These are phyloP conservation scores for Pheosia gnoma DNA, from an alignment of 2,888 invertebrate species.

Conservation along the genomic window DNA sequence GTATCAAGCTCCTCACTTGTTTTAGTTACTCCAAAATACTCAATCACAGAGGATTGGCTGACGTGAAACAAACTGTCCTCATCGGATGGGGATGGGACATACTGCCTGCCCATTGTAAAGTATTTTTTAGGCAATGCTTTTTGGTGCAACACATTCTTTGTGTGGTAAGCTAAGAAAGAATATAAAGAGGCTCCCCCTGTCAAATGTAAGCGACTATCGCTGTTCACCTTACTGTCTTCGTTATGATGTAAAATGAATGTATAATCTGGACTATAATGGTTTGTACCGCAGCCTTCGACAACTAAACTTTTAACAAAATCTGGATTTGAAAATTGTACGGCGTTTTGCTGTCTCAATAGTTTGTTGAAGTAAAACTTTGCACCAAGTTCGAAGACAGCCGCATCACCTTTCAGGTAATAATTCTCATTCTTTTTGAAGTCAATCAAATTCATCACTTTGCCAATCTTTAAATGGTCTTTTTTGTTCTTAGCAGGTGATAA, in stretches of 20 bases:
- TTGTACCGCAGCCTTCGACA: slow-evolving; percentile 88
- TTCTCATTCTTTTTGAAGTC: slow-evolving; percentile 84
- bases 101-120: slow-evolving; percentile 89
- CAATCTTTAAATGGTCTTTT: slow-evolving; percentile 84
- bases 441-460: slow-evolving; percentile 76
- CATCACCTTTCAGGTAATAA: slow-evolving; percentile 87
- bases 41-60: slow-evolving; percentile 87
- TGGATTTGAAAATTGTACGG: slow-evolving; percentile 88
- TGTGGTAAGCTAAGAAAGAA: slow-evolving; percentile 89
- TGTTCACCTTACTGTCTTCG: slow-evolving; percentile 78
- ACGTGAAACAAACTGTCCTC: slow-evolving; percentile 86
- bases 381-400: slow-evolving; percentile 88
- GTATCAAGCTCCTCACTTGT: slow-evolving; percentile 74
- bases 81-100: slow-evolving; percentile 74
- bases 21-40: slow-evolving; percentile 86
- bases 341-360: slow-evolving; percentile 74
- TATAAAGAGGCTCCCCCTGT: slow-evolving; percentile 89
- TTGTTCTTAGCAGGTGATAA: slow-evolving; percentile 52
- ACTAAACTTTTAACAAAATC: slow-evolving; percentile 91
- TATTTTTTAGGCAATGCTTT: slow-evolving; percentile 87
- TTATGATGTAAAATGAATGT: slow-evolving; percentile 85
- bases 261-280: slow-evolving; percentile 81
- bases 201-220: slow-evolving; percentile 87
- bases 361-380: slow-evolving; percentile 80
- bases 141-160: slow-evolving; percentile 86